Evolutionary conservation across 2,888 invertebrate genomes (phyloP).

Genomic region (Agonopterix arenella): DNA sequence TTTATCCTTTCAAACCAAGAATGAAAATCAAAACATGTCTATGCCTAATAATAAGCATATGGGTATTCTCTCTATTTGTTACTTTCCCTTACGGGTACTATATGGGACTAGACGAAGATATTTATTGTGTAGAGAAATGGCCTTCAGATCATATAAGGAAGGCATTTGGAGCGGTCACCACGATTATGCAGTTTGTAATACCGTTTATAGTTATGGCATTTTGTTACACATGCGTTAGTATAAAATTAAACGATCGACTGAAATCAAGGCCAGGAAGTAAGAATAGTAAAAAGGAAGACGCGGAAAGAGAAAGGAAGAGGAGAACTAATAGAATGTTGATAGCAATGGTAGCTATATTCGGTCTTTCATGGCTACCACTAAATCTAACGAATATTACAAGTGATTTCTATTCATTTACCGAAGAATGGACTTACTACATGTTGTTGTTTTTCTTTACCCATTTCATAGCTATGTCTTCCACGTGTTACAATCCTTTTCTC

Average conservation of each 20-base stretch:
- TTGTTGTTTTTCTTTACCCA: slow-evolving; percentile 88
- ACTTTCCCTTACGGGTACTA: slow-evolving; percentile 92
- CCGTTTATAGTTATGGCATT: slow-evolving; percentile 92
- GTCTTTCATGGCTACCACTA: slow-evolving; percentile 89
- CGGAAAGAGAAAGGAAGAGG: slow-evolving; percentile 86
- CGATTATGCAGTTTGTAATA: slow-evolving; percentile 89
- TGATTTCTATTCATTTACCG: slow-evolving; percentile 80
- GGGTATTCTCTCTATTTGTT: slow-evolving; percentile 86
- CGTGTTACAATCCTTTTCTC: slow-evolving; percentile 95
- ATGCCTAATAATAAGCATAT: slow-evolving; percentile 85
- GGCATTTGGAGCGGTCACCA: slow-evolving; percentile 86
- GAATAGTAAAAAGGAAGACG: slow-evolving; percentile 85
- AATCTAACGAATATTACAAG: slow-evolving; percentile 88
- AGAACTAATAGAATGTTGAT: slow-evolving; percentile 93
- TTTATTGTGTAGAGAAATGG: slow-evolving; percentile 86
- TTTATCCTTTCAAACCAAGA: slow-evolving; percentile 89
- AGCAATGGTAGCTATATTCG: slow-evolving; percentile 93
- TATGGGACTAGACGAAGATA: slow-evolving; percentile 77
- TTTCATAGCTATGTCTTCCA: slow-evolving; percentile 94
- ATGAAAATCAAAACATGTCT: slow-evolving; percentile 88
- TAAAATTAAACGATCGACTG: slow-evolving; percentile 84
- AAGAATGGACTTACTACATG: slow-evolving; percentile 83
- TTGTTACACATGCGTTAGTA: slow-evolving; percentile 90
- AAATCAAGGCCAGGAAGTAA: slow-evolving; percentile 85
- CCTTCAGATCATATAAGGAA: slow-evolving; percentile 83